These are phyloP conservation scores for Oreochromis tanganicae DNA, from an alignment of 2,113 vertebrate species.

Conservation along the genomic window DNA sequence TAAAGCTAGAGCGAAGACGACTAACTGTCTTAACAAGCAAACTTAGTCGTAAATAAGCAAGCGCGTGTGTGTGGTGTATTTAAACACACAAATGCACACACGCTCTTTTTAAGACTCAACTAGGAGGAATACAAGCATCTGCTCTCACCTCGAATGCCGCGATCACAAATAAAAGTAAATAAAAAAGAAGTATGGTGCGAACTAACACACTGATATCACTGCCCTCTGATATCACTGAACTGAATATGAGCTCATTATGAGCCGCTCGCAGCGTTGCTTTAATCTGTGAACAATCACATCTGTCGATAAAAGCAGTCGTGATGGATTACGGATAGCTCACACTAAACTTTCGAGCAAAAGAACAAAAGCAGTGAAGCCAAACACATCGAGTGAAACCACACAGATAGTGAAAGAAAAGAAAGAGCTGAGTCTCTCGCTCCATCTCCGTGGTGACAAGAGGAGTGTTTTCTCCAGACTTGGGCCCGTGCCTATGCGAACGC, in stretches of 20 bases:
- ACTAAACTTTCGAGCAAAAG: neutral
- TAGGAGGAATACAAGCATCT: neutral
- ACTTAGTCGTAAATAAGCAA: neutral
- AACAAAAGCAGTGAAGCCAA: neutral
- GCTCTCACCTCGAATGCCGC: fast-evolving
- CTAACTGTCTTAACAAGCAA: neutral
- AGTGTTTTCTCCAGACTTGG: constrained; percentile 29
- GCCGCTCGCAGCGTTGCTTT: fast-evolving
- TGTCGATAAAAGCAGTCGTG: neutral
- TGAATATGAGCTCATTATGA: neutral
- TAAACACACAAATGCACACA: neutral
- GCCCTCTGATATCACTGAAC: neutral
- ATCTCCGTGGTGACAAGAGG: neutral
- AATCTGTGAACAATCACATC: neutral
- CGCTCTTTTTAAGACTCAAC: neutral
- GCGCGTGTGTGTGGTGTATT: neutral
- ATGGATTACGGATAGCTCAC: neutral
- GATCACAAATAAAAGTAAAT: neutral
- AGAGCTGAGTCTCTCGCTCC: neutral
- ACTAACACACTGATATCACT: neutral
- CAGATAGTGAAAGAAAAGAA: neutral
- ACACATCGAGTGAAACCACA: neutral
- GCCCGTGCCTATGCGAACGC: constrained; percentile 32
- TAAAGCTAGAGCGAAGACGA: neutral
- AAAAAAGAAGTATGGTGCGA: fast-evolving